Evolutionary conservation across 2,888 invertebrate species (phyloP).

Genomic region (Limnephilus lunatus): DNA sequence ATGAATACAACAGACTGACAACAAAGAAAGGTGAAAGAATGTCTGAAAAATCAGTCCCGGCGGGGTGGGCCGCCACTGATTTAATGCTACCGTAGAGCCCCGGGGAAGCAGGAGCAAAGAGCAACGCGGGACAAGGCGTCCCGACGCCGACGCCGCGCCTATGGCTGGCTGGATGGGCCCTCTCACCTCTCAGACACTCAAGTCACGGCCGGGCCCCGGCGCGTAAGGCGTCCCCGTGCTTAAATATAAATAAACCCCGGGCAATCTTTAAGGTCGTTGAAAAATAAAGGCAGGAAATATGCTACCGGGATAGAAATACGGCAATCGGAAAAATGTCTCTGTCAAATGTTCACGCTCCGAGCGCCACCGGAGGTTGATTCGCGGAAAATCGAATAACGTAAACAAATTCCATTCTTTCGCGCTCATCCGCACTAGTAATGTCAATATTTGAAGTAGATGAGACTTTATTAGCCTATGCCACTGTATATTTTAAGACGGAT

Average conservation of each 20-base stretch:
- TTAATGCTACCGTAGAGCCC: conserved; percentile 23
- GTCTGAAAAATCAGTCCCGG: not conserved
- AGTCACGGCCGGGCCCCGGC: conserved; percentile 58
- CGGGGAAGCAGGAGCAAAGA: not conserved
- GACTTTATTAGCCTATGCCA: not conserved
- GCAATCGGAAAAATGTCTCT: conserved; percentile 63
- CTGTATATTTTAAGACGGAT: not conserved
- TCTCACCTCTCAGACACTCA: conserved; percentile 50
- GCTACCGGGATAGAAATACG: conserved; percentile 55
- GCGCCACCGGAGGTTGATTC: conserved; percentile 50
- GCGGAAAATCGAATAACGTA: conserved; percentile 56
- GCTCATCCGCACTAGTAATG: conserved; percentile 29
- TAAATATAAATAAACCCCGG: conserved; percentile 66
- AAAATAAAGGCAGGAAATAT: conserved; percentile 63
- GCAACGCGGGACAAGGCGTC: not conserved
- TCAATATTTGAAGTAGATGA: conserved; percentile 36
- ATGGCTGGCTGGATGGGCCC: conserved; percentile 17
- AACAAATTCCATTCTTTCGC: conserved; percentile 51
- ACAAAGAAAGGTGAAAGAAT: conserved; percentile 25
- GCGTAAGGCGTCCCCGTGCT: conserved; percentile 53
- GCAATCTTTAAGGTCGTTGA: conserved; percentile 59
- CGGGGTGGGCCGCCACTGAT: conserved; percentile 42
- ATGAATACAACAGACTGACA: not conserved
- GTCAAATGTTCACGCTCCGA: conserved; percentile 42
- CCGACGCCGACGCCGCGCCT: not conserved